Conservation (phyloP, 2,113 vertebrate genomes). For the Nothocercus julius region DNA sequence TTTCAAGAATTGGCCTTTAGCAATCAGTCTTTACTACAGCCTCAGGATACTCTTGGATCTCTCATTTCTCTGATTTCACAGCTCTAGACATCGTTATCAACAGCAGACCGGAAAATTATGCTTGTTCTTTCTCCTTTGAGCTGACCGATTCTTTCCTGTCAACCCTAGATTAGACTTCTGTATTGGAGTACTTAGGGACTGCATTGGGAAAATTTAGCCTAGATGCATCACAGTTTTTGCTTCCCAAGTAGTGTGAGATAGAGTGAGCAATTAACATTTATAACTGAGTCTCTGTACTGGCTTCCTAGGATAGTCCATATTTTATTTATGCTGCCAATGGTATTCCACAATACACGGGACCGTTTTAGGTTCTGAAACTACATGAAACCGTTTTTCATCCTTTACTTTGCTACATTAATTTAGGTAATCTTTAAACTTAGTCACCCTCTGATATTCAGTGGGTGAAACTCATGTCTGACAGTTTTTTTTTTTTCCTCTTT, state of each 20-base stretch:
- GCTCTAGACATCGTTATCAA: not conserved
- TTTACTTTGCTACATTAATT: not conserved
- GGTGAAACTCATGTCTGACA: not conserved
- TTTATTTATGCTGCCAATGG: not conserved
- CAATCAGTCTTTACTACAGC: not conserved
- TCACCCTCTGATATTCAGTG: not conserved
- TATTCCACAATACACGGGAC: not conserved
- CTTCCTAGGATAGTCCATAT: not conserved
- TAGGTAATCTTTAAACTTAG: not conserved
- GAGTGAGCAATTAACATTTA: fast-evolving
- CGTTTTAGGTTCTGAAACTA: not conserved
- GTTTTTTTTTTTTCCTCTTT: not conserved
- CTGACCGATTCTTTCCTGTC: not conserved
- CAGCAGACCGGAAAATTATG: not conserved
- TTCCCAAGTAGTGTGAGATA: not conserved
- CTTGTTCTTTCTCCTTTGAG: not conserved
- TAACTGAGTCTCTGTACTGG: not conserved
- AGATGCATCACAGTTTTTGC: not conserved
- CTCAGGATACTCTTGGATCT: not conserved
- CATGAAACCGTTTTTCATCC: not conserved
- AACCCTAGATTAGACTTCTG: not conserved
- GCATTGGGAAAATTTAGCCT: not conserved
- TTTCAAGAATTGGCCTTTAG: not conserved
- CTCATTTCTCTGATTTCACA: not conserved
- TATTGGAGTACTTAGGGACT: not conserved